Base-by-base conservation (phyloP, 2,888 invertebrate species). In the Protophormia terraenovae region DNA sequence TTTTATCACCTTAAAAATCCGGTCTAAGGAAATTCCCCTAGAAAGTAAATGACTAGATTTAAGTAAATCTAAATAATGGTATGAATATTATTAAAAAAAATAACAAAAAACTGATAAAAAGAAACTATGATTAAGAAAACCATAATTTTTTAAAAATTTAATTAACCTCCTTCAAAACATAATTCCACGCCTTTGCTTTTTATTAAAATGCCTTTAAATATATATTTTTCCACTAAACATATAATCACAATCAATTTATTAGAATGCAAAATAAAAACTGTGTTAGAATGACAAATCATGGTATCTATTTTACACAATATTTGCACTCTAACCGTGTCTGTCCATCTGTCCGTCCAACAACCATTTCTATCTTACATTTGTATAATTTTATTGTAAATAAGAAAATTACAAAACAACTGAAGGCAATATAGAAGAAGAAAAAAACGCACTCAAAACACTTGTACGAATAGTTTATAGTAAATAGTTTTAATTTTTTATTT, bases 271-370 rank as follows among this genome's bases (percentile, higher is more conserved):
- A 75, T 80, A 73, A 81, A 64, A 78, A 78, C 81, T 81, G 50
- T 81, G 73, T 81, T 81, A 81, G 66, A 81, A 81, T 81, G 81
- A 81, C 73, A 81, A 81, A 75, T 81, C 81, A 81, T 81, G 67
- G 73, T 81, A 81, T 81, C 58, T 35, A 75, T 81, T 75, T 73
- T 60, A 67, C 73, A 73, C 66, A 78, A 60, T 78, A 62, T 71
- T 78, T 71, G 69, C 78, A 71, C 60, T 27, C n/a, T n/a, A n/a
- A n/a, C n/a, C n/a, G 6, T 38, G 69, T 72, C 72, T 29, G 72
- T 58, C 72, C 41, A 19, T 45, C 38, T 8, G 60, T 41, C 19
- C 41, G 60, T 60, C 24, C 60, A 47, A 19, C 19, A 5, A 41
- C 35, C 16, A n/a, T n/a, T 12, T 76, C 19, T 7, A 29, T 76